Evolutionary conservation across 2,113 vertebrate genomes (phyloP).

Genomic region (Oophaga pumilio): DNA sequence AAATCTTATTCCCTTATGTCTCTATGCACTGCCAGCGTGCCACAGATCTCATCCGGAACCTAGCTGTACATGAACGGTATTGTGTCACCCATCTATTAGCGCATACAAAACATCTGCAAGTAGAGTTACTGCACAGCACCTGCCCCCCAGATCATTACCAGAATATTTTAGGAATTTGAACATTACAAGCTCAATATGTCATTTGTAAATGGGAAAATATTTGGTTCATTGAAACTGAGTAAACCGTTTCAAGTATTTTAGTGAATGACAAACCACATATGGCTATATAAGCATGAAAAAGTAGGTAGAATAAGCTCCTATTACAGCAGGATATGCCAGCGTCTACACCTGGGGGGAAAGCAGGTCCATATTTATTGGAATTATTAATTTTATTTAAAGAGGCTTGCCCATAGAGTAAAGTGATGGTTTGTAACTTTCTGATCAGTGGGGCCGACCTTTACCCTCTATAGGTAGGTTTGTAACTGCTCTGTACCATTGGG

Average conservation of each 20-base stretch:
- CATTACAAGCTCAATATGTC: not conserved
- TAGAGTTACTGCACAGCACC: not conserved
- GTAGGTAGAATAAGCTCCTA: not conserved
- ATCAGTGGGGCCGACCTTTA: not conserved
- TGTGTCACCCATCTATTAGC: not conserved
- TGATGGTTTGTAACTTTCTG: not conserved
- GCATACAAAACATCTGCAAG: not conserved
- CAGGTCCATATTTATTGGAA: not conserved
- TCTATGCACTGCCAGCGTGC: not conserved
- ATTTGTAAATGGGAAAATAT: not conserved
- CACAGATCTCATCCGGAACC: not conserved
- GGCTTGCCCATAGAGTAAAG: not conserved
- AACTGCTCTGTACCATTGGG: not conserved
- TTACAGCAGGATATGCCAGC: not conserved
- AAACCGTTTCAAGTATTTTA: not conserved
- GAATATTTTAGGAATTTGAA: slow-evolving; percentile 22
- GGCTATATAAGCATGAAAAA: not conserved
- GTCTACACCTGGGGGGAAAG: not conserved
- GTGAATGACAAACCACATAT: not conserved
- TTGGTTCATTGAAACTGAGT: slow-evolving; percentile 22
- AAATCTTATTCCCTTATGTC: not conserved
- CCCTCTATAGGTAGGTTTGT: not conserved
- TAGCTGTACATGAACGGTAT: not conserved
- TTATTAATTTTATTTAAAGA: not conserved
- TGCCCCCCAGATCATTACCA: slow-evolving; percentile 18